Evolutionary conservation across 2,113 vertebrate species (phyloP), one percentile per base, ranked within the genome.

Genomic region (Scophthalmus maximus): DNA sequence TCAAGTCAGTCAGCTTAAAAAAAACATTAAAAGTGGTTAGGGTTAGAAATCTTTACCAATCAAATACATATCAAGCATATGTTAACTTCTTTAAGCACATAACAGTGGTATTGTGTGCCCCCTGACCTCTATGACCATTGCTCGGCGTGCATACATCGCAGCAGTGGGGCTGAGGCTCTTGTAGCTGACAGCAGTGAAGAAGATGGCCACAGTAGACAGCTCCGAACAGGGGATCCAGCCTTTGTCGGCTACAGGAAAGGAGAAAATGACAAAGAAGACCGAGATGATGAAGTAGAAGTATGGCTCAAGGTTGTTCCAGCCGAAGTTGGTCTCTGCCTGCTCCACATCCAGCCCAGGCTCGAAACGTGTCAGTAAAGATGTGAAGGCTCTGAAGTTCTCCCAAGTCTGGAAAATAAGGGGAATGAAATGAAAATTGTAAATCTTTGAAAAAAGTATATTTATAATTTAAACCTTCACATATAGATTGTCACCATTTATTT

Each of bases 271-370:
- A 36, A 99, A 98, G 90, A 96, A 91, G 0, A 98, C 97, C 0
- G 98, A 99, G 0, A 98, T 66, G 64, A 99, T 92, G 82, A 98
- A 99, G 81, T 98, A 95, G 18, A 95, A 32, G 34, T 99, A 96
- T 0, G 96, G 97, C 78, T 99, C 97, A 52, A 99, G 92, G 82
- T 98, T 96, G 87, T 97, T 98, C 97, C 97, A 98, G 44, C 97
- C 94, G 52, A 98, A 98, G 92, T 98, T 96, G 30, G 91, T 95
- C 90, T 98, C 96, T 0, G 97, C 97, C 91, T 99, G 95, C 76
- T 98, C 97, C 75, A 99, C 93, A 4, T 99, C 97, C 73, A 99
- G 92, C 78, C 93, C 86, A 1, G 98, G 97, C 75, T 99, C 96
- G 9, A 98, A 98, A 61, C 92, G 95, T 23, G 95, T 94, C 69